These are phyloP conservation scores for Eucidaris tribuloides DNA, from an alignment of 35 echinoderm and acorn worm genomes.

Conservation along the genomic window DNA sequence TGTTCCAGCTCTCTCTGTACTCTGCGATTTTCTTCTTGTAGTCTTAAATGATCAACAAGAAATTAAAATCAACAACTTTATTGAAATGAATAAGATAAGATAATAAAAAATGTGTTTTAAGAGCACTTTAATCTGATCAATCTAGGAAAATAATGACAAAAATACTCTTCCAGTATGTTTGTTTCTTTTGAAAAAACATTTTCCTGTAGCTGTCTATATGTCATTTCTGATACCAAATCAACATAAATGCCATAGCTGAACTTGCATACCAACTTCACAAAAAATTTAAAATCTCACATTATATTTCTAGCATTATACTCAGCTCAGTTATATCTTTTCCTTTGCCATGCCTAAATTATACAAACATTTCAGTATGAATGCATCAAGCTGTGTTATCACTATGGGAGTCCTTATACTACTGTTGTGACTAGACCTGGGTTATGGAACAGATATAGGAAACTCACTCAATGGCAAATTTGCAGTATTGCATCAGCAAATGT, in stretches of 20 bases:
- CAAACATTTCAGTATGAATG: too few relatives aligned
- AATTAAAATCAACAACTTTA: neutral
- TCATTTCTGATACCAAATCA: neutral
- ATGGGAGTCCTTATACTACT: too few relatives aligned
- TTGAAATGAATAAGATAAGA: neutral
- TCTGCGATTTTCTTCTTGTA: constrained; percentile 70
- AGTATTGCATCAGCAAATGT: too few relatives aligned
- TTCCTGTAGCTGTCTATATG: neutral
- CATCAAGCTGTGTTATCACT: too few relatives aligned
- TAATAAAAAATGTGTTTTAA: neutral
- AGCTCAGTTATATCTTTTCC: too few relatives aligned
- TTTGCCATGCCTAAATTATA: too few relatives aligned
- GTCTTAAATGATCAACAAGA: constrained; percentile 15
- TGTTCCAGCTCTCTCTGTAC: constrained; percentile 57
- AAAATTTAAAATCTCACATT: too few relatives aligned
- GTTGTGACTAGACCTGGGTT: too few relatives aligned
- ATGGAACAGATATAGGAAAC: too few relatives aligned
- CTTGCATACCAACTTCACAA: neutral
- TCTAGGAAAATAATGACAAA: neutral
- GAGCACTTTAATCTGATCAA: neutral
- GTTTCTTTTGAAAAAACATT: neutral
- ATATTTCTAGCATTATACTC: too few relatives aligned
- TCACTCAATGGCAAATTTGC: too few relatives aligned
- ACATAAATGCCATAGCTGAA: neutral
- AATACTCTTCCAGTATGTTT: neutral